phyloP scores from a whole-genome alignment of 1,140 invertebrate genomes.

The Akabosia matsudoensis region DNA sequence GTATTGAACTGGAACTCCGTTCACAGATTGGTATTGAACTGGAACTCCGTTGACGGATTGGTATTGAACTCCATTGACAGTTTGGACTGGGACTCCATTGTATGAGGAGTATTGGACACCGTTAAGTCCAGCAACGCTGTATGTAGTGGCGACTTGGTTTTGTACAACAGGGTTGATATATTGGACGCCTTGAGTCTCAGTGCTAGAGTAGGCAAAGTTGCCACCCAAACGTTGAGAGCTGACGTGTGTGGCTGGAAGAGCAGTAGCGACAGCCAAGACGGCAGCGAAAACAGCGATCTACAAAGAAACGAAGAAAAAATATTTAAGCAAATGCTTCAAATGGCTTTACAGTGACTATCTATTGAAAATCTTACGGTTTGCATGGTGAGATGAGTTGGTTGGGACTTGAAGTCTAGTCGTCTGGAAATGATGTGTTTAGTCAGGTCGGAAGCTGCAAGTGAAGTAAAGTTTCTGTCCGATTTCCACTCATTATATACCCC shows the following conservation, averaged over 20 bases:
- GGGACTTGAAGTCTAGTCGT: not conserved
- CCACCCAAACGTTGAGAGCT: slow-evolving; percentile 49
- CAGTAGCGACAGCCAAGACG: slow-evolving; percentile 41
- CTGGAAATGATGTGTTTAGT: not conserved
- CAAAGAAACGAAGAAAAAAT: not conserved
- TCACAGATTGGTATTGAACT: not conserved
- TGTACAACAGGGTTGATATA: slow-evolving; percentile 42
- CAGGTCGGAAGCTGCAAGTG: not conserved
- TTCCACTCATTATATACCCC: not conserved
- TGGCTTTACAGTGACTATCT: not conserved
- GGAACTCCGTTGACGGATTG: not conserved
- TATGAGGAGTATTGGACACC: not conserved
- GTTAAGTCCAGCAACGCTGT: slow-evolving; percentile 18
- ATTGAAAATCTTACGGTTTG: slow-evolving; percentile 11
- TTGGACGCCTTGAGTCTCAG: slow-evolving; percentile 47
- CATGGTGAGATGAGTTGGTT: slow-evolving; percentile 4
- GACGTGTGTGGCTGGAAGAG: slow-evolving; percentile 46
- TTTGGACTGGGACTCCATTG: not conserved
- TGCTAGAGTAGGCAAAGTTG: slow-evolving; percentile 50
- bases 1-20: not conserved
- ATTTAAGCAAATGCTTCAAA: not conserved
- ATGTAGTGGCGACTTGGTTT: slow-evolving; percentile 47
- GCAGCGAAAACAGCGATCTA: slow-evolving; percentile 40
- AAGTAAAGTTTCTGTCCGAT: not conserved
- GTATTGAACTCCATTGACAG: no score